Evolutionary conservation across 2,797 vertebrate genomes (phyloP), one percentile per base, ranked within the genome.

Genomic region (Thalassophryne amazonica): DNA sequence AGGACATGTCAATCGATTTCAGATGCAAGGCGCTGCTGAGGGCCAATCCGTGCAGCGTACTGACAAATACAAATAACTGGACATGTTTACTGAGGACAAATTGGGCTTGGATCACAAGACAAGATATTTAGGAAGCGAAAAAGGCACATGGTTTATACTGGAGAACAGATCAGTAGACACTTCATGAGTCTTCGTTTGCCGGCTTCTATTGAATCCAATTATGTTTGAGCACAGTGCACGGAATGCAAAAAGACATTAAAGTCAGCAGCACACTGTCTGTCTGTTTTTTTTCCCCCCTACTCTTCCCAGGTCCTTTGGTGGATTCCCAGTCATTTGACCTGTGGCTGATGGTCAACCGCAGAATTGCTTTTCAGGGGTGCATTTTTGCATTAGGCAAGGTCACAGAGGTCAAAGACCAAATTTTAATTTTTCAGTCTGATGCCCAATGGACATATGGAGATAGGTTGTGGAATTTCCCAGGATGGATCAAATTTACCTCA

Each of bases 81-180:
- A 51, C 48, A 62, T 68, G 65, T 64, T 64, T 70, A 74, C 70
- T 52, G 79, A 70, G 69, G 59, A 66, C 59, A 74, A 59, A 73
- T 42, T 61, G 66, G 76, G 66, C 60, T 65, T 62, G 65, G 63
- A 69, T 62, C 61, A 48, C 47, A 56, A 53, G 36, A 69, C 45
- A 67, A 37, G 65, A 31, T 43, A 59, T 60, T 49, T 57, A 55
- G 38, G 32, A 41, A 38, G 47, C 31, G 37, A 65, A 46, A n/a
- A 52, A 60, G 45, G 21, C 42, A 37, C 37, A 42, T 49, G 74
- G 24, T 69, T 76, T 69, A 43, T 53, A 45, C 70, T 63, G 33
- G 45, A 57, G 51, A 38, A 47, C 12, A 0, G 10, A 29, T 64
- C 45, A 2, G 57, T 60, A 34, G 17, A 22, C 53, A 34, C 27